A percentile compares a stretch with the other conserved stretches of the same genome.
Conservation (phyloP, 2,888 invertebrate species). For the Microplitis manilae region DNA sequence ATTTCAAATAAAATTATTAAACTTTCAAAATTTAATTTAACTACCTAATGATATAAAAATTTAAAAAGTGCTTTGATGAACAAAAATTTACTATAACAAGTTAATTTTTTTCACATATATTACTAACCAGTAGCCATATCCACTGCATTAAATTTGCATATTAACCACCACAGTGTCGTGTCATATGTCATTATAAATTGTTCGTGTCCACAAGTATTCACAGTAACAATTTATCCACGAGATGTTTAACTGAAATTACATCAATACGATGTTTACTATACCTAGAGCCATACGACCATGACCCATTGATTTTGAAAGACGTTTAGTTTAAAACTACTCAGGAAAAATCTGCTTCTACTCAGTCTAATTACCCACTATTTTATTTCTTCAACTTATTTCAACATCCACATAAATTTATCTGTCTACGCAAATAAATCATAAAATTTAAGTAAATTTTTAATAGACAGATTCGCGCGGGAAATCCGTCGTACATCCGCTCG, state of each 20-base stretch:
- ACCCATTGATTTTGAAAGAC: constrained; percentile 1
- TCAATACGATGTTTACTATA: background rate
- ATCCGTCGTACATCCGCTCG: no score
- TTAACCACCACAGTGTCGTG: background rate
- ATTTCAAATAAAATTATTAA: no score
- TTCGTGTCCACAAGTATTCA: background rate
- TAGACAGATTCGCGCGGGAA: no score
- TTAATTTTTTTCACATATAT: no score
- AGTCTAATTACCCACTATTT: background rate
- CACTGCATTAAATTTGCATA: background rate
- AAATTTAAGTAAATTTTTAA: no score
- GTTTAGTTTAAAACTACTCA: background rate
- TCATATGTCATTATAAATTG: background rate
- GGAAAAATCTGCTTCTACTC: background rate
- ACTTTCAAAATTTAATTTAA: no score
- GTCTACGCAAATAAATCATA: no score
- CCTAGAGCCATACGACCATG: background rate
- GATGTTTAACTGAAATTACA: background rate
- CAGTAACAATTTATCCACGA: background rate
- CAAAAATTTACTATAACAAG: no score
- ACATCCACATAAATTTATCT: no score
- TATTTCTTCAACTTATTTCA: background rate
- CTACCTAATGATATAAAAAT: no score
- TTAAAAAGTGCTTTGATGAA: no score
- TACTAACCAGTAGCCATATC: background rate